These are phyloP conservation scores for Diadromus collaris DNA, from an alignment of 2,888 invertebrate genomes.

Conservation along the genomic window DNA sequence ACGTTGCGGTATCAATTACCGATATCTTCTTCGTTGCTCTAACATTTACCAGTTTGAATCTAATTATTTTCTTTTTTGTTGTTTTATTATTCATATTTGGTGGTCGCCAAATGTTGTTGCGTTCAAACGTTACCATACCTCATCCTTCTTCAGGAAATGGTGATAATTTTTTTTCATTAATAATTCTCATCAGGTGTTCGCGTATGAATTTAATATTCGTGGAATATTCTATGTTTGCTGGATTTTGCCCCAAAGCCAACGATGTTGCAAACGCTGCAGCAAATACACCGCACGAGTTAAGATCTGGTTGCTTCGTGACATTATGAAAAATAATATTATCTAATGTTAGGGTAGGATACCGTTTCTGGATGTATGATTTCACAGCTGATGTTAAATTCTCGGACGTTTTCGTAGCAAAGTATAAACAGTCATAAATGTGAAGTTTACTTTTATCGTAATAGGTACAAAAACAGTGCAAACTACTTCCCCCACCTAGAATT, in stretches of 20 bases:
- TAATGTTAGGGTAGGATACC: slow-evolving; percentile 23
- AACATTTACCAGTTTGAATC: too few relatives aligned
- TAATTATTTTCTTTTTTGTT: background rate
- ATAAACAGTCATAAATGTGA: slow-evolving; percentile 17
- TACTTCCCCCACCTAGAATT: slow-evolving; percentile 26
- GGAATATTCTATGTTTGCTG: slow-evolving; percentile 18
- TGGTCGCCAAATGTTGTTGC: background rate
- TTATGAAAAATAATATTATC: slow-evolving; percentile 32
- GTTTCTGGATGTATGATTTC: slow-evolving; percentile 9
- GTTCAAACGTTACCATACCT: background rate
- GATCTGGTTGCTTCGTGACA: slow-evolving; percentile 29
- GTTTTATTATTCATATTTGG: too few relatives aligned
- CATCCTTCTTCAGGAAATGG: slow-evolving; percentile 30
- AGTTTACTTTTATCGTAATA: slow-evolving; percentile 19
- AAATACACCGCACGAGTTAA: slow-evolving; percentile 21
- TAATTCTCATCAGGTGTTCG: slow-evolving; percentile 21
- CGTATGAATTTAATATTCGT: slow-evolving; percentile 12
- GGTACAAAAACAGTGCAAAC: slow-evolving; percentile 19
- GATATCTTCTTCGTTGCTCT: too few relatives aligned
- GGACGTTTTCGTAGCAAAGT: background rate
- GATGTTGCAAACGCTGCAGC: slow-evolving; percentile 32
- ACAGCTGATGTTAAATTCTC: background rate
- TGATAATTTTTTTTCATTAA: slow-evolving; percentile 10
- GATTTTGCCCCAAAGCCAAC: slow-evolving; percentile 21
- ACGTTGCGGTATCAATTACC: too few relatives aligned